Percentiles rank a stretch among this genome's conserved stretches.
Conservation (phyloP, 2,888 invertebrate species). For the Linnaemya tessellans region DNA sequence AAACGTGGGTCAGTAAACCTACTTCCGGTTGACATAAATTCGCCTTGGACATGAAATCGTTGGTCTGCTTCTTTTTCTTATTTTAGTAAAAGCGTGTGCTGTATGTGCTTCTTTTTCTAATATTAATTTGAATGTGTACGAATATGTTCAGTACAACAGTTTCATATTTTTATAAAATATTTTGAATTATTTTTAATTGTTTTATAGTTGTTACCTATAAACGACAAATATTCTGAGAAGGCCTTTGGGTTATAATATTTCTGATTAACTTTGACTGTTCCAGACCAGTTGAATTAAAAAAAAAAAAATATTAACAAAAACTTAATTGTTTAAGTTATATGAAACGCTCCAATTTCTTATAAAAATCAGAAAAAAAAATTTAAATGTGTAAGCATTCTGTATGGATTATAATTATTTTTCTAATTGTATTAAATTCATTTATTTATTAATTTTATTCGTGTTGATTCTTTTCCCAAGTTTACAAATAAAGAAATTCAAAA, state of each 20-base stretch:
- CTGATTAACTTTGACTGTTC: too few relatives aligned
- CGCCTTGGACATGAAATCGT: constrained; percentile 84
- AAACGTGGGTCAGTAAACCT: constrained; percentile 84
- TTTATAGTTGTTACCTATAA: constrained; percentile 5
- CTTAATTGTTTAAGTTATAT: too few relatives aligned
- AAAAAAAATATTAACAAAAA: too few relatives aligned
- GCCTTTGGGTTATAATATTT: background rate
- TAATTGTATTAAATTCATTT: too few relatives aligned
- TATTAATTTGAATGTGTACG: constrained; percentile 3
- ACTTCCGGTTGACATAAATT: constrained; percentile 84
- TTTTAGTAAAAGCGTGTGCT: background rate
- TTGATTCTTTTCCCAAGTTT: too few relatives aligned
- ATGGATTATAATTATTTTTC: too few relatives aligned
- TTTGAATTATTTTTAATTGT: constrained; percentile 47
- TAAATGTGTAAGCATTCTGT: too few relatives aligned
- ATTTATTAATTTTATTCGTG: too few relatives aligned
- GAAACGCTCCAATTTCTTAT: too few relatives aligned
- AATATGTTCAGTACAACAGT: background rate
- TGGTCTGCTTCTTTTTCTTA: constrained; percentile 72
- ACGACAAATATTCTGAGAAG: background rate
- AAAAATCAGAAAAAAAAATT: too few relatives aligned
- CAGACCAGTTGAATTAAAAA: too few relatives aligned
- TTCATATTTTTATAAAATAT: constrained; percentile 33
- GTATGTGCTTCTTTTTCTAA: background rate
- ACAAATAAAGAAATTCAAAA: too few relatives aligned